Conservation (phyloP, 2,113 vertebrate species). For the Lamprotornis superbus region DNA sequence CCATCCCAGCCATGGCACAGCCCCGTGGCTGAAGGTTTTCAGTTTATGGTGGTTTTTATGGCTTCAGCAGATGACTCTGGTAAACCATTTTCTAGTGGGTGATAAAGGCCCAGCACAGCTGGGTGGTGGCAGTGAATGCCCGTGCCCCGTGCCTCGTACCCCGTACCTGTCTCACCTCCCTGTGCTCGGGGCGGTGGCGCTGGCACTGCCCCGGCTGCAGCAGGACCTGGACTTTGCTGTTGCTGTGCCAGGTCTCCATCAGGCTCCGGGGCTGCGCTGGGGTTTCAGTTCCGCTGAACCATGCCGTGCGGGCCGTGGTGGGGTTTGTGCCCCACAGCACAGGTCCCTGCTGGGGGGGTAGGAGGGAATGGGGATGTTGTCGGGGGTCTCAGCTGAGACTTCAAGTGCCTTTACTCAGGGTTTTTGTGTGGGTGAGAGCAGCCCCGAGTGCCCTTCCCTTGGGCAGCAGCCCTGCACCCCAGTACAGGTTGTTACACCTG, state of each 20-base stretch:
- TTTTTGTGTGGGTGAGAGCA: not conserved
- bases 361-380: not conserved
- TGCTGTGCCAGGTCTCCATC: not conserved
- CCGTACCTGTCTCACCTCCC: not conserved
- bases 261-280: fast-evolving
- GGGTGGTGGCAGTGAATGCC: not conserved
- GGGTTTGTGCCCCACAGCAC: not conserved
- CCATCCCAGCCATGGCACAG: not conserved
- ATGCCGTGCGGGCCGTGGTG: fast-evolving
- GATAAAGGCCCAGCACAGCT: fast-evolving
- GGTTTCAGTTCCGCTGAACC: not conserved
- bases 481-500: not conserved
- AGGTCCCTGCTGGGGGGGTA: not conserved
- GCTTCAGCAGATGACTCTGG: not conserved
- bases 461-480: not conserved
- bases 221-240: not conserved
- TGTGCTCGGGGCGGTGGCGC: not conserved
- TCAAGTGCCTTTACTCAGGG: not conserved
- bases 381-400: not conserved
- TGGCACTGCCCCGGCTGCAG: not conserved
- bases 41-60: not conserved
- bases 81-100: not conserved
- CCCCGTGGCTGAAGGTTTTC: fast-evolving
- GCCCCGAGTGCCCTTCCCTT: fast-evolving
- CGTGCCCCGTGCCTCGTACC: fast-evolving